Conservation (phyloP, 2,797 vertebrate genomes). For the Clarias pachynema region DNA sequence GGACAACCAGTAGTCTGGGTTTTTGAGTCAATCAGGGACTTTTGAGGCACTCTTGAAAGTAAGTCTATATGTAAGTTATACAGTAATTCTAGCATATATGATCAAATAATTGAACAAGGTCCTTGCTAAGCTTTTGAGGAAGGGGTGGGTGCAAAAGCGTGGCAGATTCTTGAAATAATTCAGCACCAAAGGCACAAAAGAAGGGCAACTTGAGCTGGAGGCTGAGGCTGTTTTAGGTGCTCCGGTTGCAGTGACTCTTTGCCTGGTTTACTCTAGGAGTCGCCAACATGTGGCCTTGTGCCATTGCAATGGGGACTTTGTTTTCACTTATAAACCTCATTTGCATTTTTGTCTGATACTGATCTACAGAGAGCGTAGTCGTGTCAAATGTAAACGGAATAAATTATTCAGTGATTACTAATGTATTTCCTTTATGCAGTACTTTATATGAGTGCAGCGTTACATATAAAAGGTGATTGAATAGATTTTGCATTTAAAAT, state of each 20-base stretch:
- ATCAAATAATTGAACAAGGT: not conserved
- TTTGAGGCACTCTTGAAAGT: not conserved
- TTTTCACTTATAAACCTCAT: slow-evolving; percentile 41
- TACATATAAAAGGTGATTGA: not conserved
- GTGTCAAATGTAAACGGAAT: slow-evolving; percentile 5
- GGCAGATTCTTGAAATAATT: slow-evolving; percentile 75
- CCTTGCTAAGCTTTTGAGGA: not conserved
- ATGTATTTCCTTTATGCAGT: slow-evolving; percentile 11
- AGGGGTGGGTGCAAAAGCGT: slow-evolving; percentile 59
- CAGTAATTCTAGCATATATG: not conserved
- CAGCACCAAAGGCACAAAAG: slow-evolving; percentile 72
- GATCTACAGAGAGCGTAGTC: not conserved
- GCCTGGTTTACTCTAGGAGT: slow-evolving; percentile 52
- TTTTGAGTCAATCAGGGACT: not conserved
- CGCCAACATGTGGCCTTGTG: slow-evolving; percentile 33
- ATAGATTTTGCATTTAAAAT: slow-evolving; percentile 19
- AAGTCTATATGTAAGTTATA: not conserved
- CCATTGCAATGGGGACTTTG: slow-evolving; percentile 23
- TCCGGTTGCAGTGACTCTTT: slow-evolving; percentile 67
- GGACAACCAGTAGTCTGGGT: not conserved
- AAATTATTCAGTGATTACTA: slow-evolving; percentile 35
- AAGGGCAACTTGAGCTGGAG: slow-evolving; percentile 68
- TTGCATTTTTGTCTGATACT: slow-evolving; percentile 36
- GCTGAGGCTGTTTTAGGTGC: slow-evolving; percentile 52
- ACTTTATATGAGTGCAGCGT: not conserved